A percentile compares a stretch with the other conserved stretches of the same genome.
phyloP scores from a whole-genome alignment of 2,888 invertebrate species.

The Lochmaea capreae region DNA sequence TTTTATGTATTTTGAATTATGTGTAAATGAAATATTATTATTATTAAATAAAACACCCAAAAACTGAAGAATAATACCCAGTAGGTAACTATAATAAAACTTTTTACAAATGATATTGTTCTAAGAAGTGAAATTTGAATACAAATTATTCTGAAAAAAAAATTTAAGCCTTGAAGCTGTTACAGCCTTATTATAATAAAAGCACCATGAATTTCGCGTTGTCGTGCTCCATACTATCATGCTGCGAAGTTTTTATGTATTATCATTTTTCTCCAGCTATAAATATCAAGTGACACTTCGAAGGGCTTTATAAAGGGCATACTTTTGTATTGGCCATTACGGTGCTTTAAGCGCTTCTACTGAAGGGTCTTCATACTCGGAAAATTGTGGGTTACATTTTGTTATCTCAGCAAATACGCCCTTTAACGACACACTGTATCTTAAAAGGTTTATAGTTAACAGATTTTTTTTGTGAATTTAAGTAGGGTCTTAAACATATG shows the following conservation, averaged over 20 bases:
- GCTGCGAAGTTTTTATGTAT: constrained; percentile 22
- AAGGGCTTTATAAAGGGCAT: constrained; percentile 28
- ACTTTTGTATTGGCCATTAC: constrained; percentile 34
- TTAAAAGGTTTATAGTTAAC: constrained; percentile 12
- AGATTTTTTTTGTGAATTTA: constrained; percentile 17
- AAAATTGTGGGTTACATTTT: constrained; percentile 35
- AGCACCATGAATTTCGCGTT: background rate
- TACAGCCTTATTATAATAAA: background rate
- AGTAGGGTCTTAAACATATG: background rate
- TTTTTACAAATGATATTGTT: no score
- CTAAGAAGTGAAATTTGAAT: no score
- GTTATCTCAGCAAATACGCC: constrained; percentile 38
- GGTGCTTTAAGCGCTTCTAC: constrained; percentile 16
- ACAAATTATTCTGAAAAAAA: no score
- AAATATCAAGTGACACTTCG: constrained; percentile 31
- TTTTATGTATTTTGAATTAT: no score
- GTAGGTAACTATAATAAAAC: no score
- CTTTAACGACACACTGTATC: constrained; percentile 17
- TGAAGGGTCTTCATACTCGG: constrained; percentile 20
- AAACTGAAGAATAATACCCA: no score
- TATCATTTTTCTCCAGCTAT: constrained; percentile 28
- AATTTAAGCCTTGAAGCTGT: background rate
- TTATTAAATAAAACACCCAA: no score
- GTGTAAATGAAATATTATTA: no score
- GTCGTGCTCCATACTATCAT: background rate